These are phyloP conservation scores for Apodemia mormo DNA, from an alignment of 2,888 invertebrate species.

Conservation along the genomic window DNA sequence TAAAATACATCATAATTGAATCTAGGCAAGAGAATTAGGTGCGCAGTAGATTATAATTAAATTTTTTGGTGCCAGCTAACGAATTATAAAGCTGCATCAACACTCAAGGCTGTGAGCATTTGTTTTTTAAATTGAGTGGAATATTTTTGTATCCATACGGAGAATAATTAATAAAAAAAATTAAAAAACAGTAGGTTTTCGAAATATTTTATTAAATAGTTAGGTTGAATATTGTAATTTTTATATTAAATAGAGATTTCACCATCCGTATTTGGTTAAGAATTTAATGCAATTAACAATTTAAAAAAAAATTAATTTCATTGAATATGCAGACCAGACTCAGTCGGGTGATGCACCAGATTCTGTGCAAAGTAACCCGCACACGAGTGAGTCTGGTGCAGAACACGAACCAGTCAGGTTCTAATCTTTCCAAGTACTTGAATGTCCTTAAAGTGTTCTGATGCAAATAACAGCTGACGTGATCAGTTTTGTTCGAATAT, in stretches of 20 bases:
- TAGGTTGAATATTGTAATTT: too few species aligned
- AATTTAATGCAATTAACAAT: too few species aligned
- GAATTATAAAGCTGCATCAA: neutral
- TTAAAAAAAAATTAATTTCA: too few species aligned
- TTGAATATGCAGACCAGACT: too few species aligned
- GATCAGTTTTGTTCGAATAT: slow-evolving; percentile 2
- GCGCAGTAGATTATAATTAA: slow-evolving; percentile 1
- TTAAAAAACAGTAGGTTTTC: too few species aligned
- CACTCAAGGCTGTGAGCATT: slow-evolving; percentile 4
- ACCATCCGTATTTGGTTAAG: too few species aligned
- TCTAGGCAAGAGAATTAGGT: neutral
- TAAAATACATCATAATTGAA: neutral
- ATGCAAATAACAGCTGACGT: slow-evolving; percentile 12
- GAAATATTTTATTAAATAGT: too few species aligned
- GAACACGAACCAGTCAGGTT: slow-evolving; percentile 12
- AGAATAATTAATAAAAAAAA: too few species aligned
- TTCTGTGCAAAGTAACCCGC: slow-evolving; percentile 7
- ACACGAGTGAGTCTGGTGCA: slow-evolving; percentile 10
- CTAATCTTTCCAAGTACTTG: neutral
- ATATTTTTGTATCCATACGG: slow-evolving; percentile 1
- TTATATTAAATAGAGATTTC: too few species aligned
- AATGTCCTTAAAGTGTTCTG: neutral
- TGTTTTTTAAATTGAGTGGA: slow-evolving; percentile 7
- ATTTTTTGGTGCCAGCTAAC: slow-evolving; percentile 6
- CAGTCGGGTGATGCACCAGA: slow-evolving; percentile 12